A percentile compares a stretch with the other conserved stretches of the same genome.
Evolutionary conservation across 2,113 vertebrate genomes (phyloP).

Genomic region (Peromyscus leucopus): DNA sequence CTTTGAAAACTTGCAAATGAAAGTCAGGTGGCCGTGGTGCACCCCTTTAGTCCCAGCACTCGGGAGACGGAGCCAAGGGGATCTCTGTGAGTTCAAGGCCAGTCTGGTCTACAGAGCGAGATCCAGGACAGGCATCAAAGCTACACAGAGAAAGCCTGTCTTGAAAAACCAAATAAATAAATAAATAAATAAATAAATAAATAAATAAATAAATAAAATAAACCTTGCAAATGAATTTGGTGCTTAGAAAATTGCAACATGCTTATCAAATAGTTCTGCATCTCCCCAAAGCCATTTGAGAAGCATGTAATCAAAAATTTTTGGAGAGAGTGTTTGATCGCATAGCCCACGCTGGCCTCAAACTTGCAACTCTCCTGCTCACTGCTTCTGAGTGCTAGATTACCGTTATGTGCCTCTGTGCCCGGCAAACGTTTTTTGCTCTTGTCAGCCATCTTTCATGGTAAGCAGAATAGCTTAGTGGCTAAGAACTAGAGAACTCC

Average conservation of each 20-base stretch:
- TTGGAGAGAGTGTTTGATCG: background rate
- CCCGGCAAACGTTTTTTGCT: background rate
- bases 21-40: background rate
- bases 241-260: background rate
- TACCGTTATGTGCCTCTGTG: too few relatives aligned
- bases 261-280: conserved; percentile 25
- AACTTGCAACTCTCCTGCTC: background rate
- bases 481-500: background rate
- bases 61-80: too few relatives aligned
- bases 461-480: background rate
- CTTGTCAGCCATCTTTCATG: background rate
- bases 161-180: too few relatives aligned
- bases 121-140: too few relatives aligned
- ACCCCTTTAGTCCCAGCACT: too few relatives aligned
- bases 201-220: background rate
- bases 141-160: too few relatives aligned
- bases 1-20: conserved; percentile 7
- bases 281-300: conserved; percentile 7
- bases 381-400: background rate
- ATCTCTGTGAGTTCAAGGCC: too few relatives aligned
- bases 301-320: background rate
- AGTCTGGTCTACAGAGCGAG: too few relatives aligned
- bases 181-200: too few relatives aligned
- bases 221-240: conserved; percentile 29
- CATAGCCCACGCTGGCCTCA: background rate